These are phyloP conservation scores for Philypnodon macrostomus DNA, from an alignment of 2,797 vertebrate species.

Conservation along the genomic window DNA sequence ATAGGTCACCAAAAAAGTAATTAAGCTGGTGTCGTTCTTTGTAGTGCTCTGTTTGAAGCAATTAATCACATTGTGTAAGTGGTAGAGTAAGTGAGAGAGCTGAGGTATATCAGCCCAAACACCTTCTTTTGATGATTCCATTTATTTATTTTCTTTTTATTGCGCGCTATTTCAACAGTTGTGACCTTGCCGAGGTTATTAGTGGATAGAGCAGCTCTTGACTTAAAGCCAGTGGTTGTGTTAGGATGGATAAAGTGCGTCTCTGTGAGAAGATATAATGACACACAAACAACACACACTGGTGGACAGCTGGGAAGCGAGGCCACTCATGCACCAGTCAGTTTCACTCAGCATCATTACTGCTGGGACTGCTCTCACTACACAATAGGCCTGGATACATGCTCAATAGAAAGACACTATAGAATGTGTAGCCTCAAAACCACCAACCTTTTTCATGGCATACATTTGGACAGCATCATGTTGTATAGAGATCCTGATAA, in stretches of 20 bases:
- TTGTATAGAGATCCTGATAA: too few relatives aligned
- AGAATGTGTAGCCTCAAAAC: too few relatives aligned
- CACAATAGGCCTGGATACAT: constrained; percentile 18
- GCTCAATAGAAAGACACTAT: constrained; percentile 24
- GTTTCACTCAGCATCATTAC: constrained; percentile 52
- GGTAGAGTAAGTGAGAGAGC: constrained; percentile 25
- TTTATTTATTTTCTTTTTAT: constrained; percentile 32
- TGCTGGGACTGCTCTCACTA: constrained; percentile 26
- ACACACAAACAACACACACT: constrained; percentile 18
- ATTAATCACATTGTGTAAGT: constrained; percentile 46
- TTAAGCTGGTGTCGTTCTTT: constrained; percentile 36
- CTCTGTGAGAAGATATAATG: constrained; percentile 44
- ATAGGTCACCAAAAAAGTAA: constrained; percentile 24
- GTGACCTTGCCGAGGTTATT: constrained; percentile 51
- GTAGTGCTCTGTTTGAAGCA: constrained; percentile 23
- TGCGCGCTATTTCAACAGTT: constrained; percentile 37
- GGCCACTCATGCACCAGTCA: constrained; percentile 50
- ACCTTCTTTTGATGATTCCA: constrained; percentile 34
- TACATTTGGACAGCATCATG: too few relatives aligned
- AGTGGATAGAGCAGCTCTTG: constrained; percentile 45
- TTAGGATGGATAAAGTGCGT: constrained; percentile 46
- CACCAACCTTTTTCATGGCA: neutral
- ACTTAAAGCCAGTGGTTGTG: constrained; percentile 54
- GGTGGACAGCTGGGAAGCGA: constrained; percentile 44
- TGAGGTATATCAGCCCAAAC: constrained; percentile 20